A percentile compares a stretch with the other conserved stretches of the same genome.
Evolutionary conservation across 37 sponge, comb jelly and placozoan genomes (phyloP).

Genomic region (Mnemiopsis leidyi): DNA sequence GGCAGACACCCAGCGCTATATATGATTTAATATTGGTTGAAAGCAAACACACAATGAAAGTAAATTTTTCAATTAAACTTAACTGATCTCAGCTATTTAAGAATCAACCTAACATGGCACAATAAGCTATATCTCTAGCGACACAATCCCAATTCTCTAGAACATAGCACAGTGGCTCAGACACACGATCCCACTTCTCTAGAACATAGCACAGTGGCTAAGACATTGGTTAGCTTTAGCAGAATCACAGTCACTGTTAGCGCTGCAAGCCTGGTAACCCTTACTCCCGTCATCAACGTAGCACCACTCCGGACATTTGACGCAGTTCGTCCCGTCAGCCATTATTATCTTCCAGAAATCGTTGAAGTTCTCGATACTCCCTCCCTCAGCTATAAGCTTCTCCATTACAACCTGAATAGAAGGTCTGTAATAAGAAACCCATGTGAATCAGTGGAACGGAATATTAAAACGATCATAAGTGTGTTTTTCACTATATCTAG

Average conservation of each 20-base stretch:
- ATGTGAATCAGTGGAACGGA: too few relatives aligned
- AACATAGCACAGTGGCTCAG: slow-evolving; percentile 11
- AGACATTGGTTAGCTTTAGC: background rate
- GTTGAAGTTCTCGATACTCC: background rate
- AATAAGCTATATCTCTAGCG: too few relatives aligned
- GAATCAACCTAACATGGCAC: too few relatives aligned
- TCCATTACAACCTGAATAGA: background rate
- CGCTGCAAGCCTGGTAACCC: background rate
- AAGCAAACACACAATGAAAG: too few relatives aligned
- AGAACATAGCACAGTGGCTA: slow-evolving; percentile 19
- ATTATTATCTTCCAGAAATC: slow-evolving; percentile 27
- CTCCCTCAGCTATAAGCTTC: background rate
- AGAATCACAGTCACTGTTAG: background rate
- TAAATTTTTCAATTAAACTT: too few relatives aligned
- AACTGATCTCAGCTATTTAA: too few relatives aligned
- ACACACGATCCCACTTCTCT: background rate
- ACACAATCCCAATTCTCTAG: background rate
- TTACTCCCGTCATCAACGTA: background rate
- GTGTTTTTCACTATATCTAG: too few relatives aligned
- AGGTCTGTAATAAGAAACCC: too few relatives aligned
- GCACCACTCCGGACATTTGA: slow-evolving; percentile 42
- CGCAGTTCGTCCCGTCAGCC: background rate
- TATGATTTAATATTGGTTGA: too few relatives aligned
- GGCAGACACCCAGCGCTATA: too few relatives aligned
- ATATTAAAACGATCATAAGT: too few relatives aligned